Percentiles rank a stretch among this genome's conserved stretches.
These are phyloP conservation scores for Podarcis cretensis DNA, from an alignment of 2,113 vertebrate species.

Conservation along the genomic window DNA sequence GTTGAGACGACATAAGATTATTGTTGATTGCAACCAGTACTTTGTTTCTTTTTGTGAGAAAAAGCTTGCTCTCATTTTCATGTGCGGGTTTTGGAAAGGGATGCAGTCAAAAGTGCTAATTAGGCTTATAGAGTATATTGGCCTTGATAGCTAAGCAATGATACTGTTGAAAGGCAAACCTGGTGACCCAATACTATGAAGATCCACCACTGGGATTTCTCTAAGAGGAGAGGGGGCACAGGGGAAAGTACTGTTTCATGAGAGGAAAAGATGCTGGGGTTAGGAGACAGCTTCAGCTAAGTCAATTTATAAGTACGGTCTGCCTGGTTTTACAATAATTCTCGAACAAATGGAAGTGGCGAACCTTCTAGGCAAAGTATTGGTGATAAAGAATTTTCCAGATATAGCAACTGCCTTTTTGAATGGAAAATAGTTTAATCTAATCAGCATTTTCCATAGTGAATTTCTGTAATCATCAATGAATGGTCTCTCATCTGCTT, in stretches of 20 bases:
- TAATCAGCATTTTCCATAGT: not conserved
- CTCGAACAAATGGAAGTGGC: not conserved
- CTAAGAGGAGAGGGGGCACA: not conserved
- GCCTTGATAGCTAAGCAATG: not conserved
- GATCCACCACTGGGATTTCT: not conserved
- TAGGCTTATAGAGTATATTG: not conserved
- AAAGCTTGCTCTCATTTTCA: no score
- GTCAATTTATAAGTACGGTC: not conserved
- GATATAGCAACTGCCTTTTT: rapidly evolving
- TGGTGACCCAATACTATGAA: not conserved
- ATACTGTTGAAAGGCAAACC: not conserved
- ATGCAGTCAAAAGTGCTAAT: not conserved
- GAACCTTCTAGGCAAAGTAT: rapidly evolving
- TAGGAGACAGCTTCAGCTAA: not conserved
- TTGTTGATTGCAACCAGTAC: no score
- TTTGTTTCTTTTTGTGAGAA: no score
- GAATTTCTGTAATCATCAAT: not conserved
- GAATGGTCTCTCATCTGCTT: conserved; percentile 8
- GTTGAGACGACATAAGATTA: no score
- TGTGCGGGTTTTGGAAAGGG: no score
- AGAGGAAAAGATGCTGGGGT: not conserved
- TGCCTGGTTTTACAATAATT: rapidly evolving
- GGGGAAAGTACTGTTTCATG: not conserved
- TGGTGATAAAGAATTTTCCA: not conserved
- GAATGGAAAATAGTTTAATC: conserved; percentile 5